A percentile compares a stretch with the other conserved stretches of the same genome.
These are phyloP conservation scores for Halictus ligatus DNA, from an alignment of 2,888 invertebrate genomes.

Conservation along the genomic window DNA sequence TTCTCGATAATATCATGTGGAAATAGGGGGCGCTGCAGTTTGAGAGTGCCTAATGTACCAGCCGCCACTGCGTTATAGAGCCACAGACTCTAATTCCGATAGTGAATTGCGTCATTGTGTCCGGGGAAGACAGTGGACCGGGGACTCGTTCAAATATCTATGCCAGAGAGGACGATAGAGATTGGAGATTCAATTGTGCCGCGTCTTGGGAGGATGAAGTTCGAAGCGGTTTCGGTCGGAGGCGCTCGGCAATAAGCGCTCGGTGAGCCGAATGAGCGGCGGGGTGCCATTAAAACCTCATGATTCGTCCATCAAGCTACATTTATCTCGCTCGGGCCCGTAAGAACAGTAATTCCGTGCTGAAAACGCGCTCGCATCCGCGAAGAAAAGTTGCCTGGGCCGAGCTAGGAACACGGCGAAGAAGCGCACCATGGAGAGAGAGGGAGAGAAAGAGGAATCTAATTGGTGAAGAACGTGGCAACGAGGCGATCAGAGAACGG, in stretches of 20 bases:
- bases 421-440: neutral
- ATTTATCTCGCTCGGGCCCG: conserved; percentile 52
- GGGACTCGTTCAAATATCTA: too few species aligned
- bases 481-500: conserved; percentile 8
- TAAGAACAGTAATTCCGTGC: conserved; percentile 44
- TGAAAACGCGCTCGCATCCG: conserved; percentile 39
- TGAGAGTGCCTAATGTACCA: too few species aligned
- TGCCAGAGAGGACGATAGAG: neutral
- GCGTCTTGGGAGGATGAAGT: conserved; percentile 7
- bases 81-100: too few species aligned
- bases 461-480: conserved; percentile 27
- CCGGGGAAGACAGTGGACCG: too few species aligned
- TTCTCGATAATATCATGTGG: too few species aligned
- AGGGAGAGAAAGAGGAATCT: neutral
- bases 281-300: conserved; percentile 59
- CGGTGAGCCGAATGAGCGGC: conserved; percentile 39
- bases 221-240: conserved; percentile 5
- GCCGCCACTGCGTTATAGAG: too few species aligned
- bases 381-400: conserved; percentile 27
- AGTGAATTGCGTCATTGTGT: too few species aligned
- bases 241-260: conserved; percentile 36
- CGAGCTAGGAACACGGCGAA: conserved; percentile 29
- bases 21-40: too few species aligned
- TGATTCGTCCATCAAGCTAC: conserved; percentile 57
- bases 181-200: conserved; percentile 1